These are phyloP conservation scores for Lithobius niger DNA, from an alignment of 1,140 invertebrate genomes.

Conservation along the genomic window DNA sequence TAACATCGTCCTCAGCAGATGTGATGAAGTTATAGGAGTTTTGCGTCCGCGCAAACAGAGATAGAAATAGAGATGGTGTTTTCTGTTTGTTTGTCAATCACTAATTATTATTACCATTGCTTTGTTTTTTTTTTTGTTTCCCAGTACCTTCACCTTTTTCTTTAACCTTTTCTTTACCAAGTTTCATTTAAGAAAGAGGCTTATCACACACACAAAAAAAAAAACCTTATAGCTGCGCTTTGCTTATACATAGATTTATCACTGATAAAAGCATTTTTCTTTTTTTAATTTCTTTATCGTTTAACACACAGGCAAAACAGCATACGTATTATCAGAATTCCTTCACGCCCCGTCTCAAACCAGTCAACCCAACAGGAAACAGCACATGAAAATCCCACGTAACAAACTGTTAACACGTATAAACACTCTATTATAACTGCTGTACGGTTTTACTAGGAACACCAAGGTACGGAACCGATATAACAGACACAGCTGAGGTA, in stretches of 20 bases:
- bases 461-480: slow-evolving; percentile 8
- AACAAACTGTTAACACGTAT: slow-evolving; percentile 4
- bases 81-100: no score
- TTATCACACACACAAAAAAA: slow-evolving; percentile 5
- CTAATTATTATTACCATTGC: no score
- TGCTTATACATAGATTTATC: slow-evolving; percentile 1
- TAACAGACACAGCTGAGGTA: slow-evolving; percentile 7
- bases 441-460: slow-evolving; percentile 6
- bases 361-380: slow-evolving; percentile 9
- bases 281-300: not conserved
- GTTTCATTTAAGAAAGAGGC: not conserved
- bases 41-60: not conserved
- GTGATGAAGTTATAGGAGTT: no score
- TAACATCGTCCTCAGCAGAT: not conserved
- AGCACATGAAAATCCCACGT: slow-evolving; percentile 7
- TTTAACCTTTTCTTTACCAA: no score
- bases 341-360: not conserved
- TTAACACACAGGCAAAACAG: slow-evolving; percentile 9
- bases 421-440: slow-evolving; percentile 9
- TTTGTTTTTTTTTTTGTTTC: not conserved
- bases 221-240: slow-evolving; percentile 4
- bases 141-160: not conserved
- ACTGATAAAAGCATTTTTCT: not conserved
- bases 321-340: slow-evolving; percentile 7
- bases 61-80: no score